Percentiles rank a stretch among this genome's conserved stretches.
Evolutionary conservation across 2,888 invertebrate species (phyloP).

Genomic region (Bellardia bayeri): DNA sequence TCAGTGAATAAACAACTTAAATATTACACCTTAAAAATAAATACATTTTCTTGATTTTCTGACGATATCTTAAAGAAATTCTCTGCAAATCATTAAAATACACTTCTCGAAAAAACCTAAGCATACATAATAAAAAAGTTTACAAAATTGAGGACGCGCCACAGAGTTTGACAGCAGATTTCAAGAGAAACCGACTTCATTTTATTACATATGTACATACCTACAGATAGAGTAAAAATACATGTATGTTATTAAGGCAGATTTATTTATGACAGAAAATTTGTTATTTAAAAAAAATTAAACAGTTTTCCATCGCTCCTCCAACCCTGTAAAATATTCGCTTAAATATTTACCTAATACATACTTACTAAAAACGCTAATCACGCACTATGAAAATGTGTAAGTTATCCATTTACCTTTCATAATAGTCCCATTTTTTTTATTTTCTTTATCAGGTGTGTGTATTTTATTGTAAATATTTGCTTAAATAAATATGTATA

Average conservation of each 20-base stretch:
- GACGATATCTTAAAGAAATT: too few relatives aligned
- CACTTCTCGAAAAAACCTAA: too few relatives aligned
- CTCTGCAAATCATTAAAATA: too few relatives aligned
- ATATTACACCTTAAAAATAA: neutral
- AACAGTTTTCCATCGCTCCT: neutral
- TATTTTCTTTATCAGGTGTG: neutral
- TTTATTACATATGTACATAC: too few relatives aligned
- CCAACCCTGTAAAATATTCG: neutral
- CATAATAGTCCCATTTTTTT: neutral
- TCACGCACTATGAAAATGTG: constrained; percentile 1
- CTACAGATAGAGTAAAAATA: too few relatives aligned
- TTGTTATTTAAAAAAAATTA: neutral
- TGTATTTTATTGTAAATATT: neutral
- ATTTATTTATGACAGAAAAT: too few relatives aligned
- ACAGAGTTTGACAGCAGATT: too few relatives aligned
- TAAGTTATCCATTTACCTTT: neutral
- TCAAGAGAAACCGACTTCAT: too few relatives aligned
- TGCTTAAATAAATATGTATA: neutral
- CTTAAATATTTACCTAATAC: constrained; percentile 1
- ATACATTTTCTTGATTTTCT: neutral
- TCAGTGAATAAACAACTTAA: neutral
- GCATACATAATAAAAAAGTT: too few relatives aligned
- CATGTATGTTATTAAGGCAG: too few relatives aligned
- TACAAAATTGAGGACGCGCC: too few relatives aligned
- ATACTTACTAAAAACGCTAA: neutral